phyloP scores from a whole-genome alignment of 2,113 vertebrate genomes.

The Candoia aspera region DNA sequence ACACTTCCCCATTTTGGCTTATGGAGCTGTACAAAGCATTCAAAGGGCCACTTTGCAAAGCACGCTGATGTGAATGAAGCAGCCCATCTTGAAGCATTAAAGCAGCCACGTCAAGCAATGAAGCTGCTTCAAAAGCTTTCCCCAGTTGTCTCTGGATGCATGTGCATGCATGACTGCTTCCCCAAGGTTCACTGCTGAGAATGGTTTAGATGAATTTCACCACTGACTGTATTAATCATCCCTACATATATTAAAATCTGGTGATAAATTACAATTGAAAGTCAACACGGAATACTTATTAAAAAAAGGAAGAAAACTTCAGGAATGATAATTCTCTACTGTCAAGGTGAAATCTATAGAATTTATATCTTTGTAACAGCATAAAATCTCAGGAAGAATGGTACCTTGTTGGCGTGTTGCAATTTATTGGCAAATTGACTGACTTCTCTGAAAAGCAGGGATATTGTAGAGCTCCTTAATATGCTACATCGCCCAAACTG shows the following conservation, averaged over 20 bases:
- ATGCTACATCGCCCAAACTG: conserved; percentile 75
- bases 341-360: conserved; percentile 3
- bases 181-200: neutral
- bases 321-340: neutral
- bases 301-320: neutral
- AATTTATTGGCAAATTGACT: conserved; percentile 76
- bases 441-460: conserved; percentile 78
- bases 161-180: neutral
- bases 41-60: neutral
- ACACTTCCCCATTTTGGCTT: neutral
- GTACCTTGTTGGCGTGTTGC: conserved; percentile 79
- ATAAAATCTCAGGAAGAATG: conserved; percentile 7
- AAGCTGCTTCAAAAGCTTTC: neutral
- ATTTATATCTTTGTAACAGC: neutral
- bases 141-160: neutral
- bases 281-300: neutral
- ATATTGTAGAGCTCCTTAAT: conserved; percentile 75
- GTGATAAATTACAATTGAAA: neutral
- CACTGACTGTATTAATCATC: neutral
- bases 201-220: neutral
- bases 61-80: neutral
- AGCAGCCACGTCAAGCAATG: neutral
- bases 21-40: neutral
- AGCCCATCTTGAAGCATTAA: neutral
- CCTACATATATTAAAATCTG: neutral